Conservation (phyloP, 2,797 vertebrate species). For the Vultur gryphus region DNA sequence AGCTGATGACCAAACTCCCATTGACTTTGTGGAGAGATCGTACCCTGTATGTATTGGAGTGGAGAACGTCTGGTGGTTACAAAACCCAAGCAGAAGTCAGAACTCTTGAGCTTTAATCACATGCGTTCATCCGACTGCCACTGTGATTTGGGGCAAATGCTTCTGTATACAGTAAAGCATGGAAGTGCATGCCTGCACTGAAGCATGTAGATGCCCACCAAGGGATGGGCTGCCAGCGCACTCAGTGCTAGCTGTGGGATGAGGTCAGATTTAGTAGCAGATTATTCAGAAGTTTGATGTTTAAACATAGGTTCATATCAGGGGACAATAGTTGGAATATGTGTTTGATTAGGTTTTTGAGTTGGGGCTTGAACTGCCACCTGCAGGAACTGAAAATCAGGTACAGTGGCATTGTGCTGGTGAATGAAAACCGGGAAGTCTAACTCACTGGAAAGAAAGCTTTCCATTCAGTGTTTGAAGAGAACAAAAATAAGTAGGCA, state of each 20-base stretch:
- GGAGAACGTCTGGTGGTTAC: background rate
- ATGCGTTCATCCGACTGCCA: background rate
- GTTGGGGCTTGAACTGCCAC: background rate
- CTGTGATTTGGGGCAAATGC: background rate
- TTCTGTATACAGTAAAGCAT: background rate
- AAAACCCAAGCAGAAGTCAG: background rate
- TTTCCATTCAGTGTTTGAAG: background rate
- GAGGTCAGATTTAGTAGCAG: background rate
- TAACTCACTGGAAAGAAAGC: background rate
- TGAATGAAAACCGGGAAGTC: background rate
- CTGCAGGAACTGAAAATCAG: background rate
- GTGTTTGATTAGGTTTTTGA: background rate
- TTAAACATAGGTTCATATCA: background rate
- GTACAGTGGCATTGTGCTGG: background rate
- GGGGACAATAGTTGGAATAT: background rate
- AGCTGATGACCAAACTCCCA: background rate
- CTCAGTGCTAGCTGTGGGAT: background rate
- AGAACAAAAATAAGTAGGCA: background rate
- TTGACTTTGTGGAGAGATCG: background rate
- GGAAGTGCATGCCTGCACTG: rapidly evolving
- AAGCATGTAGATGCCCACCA: background rate
- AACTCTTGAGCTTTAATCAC: background rate
- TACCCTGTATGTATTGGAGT: background rate
- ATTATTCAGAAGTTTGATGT: background rate
- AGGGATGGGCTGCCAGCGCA: background rate